Percentiles rank a stretch among this genome's conserved stretches.
Conservation (phyloP, 2,113 vertebrate species). For the Nothoprocta pentlandii region DNA sequence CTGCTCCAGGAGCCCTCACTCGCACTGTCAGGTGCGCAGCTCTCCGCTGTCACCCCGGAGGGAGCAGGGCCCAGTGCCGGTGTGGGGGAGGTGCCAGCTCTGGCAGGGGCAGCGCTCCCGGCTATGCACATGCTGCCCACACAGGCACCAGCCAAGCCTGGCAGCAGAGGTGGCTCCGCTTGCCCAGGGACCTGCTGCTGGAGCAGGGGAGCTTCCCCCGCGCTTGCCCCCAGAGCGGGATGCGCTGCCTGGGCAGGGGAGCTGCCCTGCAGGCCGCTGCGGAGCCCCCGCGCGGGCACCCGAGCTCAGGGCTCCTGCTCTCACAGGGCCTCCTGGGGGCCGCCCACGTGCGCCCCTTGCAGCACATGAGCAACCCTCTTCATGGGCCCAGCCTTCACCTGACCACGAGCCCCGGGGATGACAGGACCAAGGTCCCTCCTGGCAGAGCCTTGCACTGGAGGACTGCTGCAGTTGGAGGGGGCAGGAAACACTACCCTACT, state of each 20-base stretch:
- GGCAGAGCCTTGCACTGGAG: rapidly evolving
- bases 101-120: rapidly evolving
- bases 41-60: no score
- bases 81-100: background rate
- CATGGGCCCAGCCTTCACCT: background rate
- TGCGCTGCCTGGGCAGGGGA: rapidly evolving
- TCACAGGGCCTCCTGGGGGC: rapidly evolving
- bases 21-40: no score
- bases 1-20: no score
- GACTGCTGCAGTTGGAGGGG: background rate
- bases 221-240: rapidly evolving
- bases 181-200: rapidly evolving
- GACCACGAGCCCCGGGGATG: rapidly evolving
- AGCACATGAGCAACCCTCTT: background rate
- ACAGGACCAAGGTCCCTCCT: rapidly evolving
- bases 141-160: rapidly evolving
- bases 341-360: no score
- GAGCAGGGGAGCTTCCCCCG: rapidly evolving
- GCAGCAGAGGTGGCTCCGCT: background rate
- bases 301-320: rapidly evolving
- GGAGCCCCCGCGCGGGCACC: background rate
- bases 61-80: no score
- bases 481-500: background rate
- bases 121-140: background rate
- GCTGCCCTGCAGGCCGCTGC: background rate